These are phyloP conservation scores for Ahaetulla prasina DNA, from an alignment of 2,113 vertebrate species.

Conservation along the genomic window DNA sequence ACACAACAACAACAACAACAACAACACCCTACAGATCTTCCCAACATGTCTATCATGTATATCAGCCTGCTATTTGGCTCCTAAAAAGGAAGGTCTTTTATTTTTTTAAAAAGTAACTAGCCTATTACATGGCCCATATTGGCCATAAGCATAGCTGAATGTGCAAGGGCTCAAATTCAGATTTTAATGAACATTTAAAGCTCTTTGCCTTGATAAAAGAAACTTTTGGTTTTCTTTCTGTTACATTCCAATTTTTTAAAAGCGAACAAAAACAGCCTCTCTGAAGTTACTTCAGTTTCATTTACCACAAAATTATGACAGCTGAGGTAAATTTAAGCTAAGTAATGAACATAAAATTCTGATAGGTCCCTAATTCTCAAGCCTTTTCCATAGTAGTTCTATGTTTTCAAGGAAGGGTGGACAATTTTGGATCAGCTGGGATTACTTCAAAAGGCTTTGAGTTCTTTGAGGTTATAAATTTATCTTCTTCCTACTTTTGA, in stretches of 20 bases:
- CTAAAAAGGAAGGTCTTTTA: not conserved
- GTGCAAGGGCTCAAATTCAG: not conserved
- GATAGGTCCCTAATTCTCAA: not conserved
- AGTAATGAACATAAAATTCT: not conserved
- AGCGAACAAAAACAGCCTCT: too few relatives aligned
- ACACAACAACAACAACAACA: too few relatives aligned
- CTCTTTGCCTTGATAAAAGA: not conserved
- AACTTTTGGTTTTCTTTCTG: not conserved
- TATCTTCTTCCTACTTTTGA: not conserved
- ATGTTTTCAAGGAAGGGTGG: not conserved
- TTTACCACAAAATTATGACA: not conserved
- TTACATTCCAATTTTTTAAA: not conserved
- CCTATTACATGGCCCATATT: not conserved
- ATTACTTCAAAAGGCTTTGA: not conserved
- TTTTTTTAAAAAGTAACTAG: not conserved
- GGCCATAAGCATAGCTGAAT: not conserved
- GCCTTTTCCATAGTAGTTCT: not conserved
- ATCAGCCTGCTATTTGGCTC: not conserved
- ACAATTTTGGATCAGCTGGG: not conserved
- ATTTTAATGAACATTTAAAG: not conserved
- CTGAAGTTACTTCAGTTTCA: not conserved
- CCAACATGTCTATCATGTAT: not conserved
- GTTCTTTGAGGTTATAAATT: not conserved
- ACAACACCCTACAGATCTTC: not conserved
- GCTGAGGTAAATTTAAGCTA: not conserved